A percentile compares a stretch with the other conserved stretches of the same genome.
Evolutionary conservation across 2,797 vertebrate species (phyloP).

Genomic region (Mastacembelus armatus): DNA sequence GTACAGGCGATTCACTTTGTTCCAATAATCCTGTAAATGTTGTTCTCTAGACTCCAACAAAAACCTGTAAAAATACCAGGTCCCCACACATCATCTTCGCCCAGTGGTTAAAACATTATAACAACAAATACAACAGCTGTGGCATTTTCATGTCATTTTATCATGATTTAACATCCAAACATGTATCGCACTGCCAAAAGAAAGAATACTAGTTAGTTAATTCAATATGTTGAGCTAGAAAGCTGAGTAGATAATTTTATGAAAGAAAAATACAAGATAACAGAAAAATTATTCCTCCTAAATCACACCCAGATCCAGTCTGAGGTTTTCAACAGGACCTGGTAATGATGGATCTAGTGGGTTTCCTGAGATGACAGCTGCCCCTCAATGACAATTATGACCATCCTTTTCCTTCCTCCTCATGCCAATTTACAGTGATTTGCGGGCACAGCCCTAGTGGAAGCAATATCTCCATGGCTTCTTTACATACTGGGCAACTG

Average conservation of each 20-base stretch:
- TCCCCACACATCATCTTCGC: too few species aligned
- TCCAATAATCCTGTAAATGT: background rate
- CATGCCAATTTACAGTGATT: constrained; percentile 55
- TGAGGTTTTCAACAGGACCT: constrained; percentile 1
- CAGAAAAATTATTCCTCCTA: too few species aligned
- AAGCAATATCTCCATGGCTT: constrained; percentile 53
- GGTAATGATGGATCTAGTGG: constrained; percentile 11
- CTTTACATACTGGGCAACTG: constrained; percentile 61
- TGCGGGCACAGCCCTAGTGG: constrained; percentile 44
- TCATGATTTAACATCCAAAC: too few species aligned
- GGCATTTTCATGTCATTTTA: too few species aligned
- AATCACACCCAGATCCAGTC: too few species aligned
- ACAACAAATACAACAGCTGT: background rate
- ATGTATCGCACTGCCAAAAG: too few species aligned
- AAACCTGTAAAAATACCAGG: background rate
- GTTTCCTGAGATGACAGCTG: constrained; percentile 15
- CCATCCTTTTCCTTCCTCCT: constrained; percentile 29
- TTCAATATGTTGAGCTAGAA: too few species aligned
- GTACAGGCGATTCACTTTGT: background rate
- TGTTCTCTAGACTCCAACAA: background rate
- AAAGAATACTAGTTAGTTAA: too few species aligned
- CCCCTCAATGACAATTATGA: constrained; percentile 32
- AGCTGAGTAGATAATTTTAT: too few species aligned
- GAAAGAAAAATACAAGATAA: too few species aligned
- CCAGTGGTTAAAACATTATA: too few species aligned